These are phyloP conservation scores for Porites evermanni DNA, from an alignment of 92 coral and sea anemone genomes.

Conservation along the genomic window DNA sequence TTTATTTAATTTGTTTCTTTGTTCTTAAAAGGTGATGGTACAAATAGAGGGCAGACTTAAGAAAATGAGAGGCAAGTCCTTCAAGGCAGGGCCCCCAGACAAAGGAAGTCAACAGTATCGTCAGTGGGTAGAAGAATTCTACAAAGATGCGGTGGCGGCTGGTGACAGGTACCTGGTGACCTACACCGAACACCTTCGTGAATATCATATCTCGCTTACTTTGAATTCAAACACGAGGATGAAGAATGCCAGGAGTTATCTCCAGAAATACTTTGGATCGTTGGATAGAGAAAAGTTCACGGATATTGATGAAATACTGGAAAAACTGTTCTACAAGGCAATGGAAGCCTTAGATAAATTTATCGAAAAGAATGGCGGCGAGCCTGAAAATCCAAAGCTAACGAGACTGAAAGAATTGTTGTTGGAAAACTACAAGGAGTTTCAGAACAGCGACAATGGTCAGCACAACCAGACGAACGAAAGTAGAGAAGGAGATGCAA, in stretches of 20 bases:
- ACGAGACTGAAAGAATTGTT: constrained; percentile 69
- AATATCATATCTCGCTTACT: constrained; percentile 83
- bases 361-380: constrained; percentile 61
- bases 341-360: constrained; percentile 41
- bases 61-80: constrained; percentile 33
- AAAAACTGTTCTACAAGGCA: constrained; percentile 64
- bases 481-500: neutral
- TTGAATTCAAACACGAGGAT: constrained; percentile 81
- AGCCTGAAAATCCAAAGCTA: constrained; percentile 80
- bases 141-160: constrained; percentile 57
- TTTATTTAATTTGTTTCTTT: neutral
- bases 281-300: constrained; percentile 62
- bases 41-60: constrained; percentile 60
- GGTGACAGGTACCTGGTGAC: constrained; percentile 79
- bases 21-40: constrained; percentile 58
- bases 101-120: constrained; percentile 78
- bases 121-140: constrained; percentile 82
- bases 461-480: neutral
- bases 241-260: constrained; percentile 76
- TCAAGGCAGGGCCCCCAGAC: constrained; percentile 14
- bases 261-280: constrained; percentile 55
- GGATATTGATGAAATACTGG: constrained; percentile 60
- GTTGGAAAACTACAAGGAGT: constrained; percentile 55
- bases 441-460: neutral
- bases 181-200: constrained; percentile 85